Conservation (phyloP, 2,113 vertebrate genomes). For the Conger conger region DNA sequence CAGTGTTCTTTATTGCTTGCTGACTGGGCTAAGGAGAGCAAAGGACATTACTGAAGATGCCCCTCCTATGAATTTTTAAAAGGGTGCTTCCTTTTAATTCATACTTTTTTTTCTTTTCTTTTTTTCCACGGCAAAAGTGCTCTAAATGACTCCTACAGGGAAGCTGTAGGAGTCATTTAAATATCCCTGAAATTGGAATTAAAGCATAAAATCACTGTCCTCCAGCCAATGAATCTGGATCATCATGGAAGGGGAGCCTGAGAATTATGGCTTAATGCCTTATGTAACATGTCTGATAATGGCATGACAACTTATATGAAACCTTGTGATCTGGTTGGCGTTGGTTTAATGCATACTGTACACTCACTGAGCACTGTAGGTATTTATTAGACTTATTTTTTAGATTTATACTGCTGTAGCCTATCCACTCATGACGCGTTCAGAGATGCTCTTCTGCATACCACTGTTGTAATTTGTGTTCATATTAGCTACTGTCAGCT, state of each 20-base stretch:
- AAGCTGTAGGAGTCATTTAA: not conserved
- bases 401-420: no score
- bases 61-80: not conserved
- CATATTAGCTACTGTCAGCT: no score
- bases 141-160: not conserved
- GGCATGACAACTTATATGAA: not conserved
- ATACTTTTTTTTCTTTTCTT: not conserved
- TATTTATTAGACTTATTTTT: no score
- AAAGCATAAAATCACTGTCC: not conserved
- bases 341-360: no score
- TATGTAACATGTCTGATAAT: not conserved
- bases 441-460: no score
- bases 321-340: no score
- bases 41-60: conserved; percentile 44
- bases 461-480: no score
- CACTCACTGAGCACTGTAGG: no score
- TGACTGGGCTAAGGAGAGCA: conserved; percentile 40
- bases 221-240: not conserved
- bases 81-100: conserved; percentile 6
- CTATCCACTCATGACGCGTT: no score
- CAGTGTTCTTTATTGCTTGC: conserved; percentile 48
- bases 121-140: not conserved
- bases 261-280: not conserved
- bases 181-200: not conserved
- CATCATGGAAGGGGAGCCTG: not conserved